Evolutionary conservation across 2,113 vertebrate species (phyloP).

Genomic region (Willisornis vidua): DNA sequence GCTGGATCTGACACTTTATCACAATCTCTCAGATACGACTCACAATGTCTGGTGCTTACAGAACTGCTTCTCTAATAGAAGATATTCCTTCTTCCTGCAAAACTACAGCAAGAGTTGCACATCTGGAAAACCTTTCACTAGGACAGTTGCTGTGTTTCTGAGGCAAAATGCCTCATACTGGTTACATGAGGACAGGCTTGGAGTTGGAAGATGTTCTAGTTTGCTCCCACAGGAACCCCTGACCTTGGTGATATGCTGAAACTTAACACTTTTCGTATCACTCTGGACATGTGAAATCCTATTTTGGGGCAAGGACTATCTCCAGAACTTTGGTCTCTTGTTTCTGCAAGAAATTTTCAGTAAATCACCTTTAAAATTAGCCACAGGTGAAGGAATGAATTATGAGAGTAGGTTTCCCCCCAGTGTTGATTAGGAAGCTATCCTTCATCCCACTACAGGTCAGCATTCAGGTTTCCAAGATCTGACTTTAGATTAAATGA

Average conservation of each 20-base stretch:
- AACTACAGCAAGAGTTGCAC: neutral
- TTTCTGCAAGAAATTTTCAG: neutral
- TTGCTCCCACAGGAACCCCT: neutral
- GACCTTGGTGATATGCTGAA: neutral
- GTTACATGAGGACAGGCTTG: rapidly evolving
- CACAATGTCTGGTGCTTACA: neutral
- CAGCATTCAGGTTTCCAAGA: neutral
- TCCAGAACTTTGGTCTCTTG: neutral
- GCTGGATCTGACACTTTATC: neutral
- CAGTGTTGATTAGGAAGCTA: neutral
- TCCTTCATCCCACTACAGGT: neutral
- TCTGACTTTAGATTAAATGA: neutral
- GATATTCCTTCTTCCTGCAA: neutral
- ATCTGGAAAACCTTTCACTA: neutral
- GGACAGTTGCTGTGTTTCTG: neutral
- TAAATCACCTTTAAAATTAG: neutral
- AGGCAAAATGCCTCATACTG: neutral
- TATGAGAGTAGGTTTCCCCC: neutral
- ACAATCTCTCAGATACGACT: neutral
- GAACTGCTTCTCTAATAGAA: neutral
- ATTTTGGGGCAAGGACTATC: neutral
- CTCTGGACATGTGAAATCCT: neutral
- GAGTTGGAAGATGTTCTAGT: neutral
- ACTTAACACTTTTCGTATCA: neutral
- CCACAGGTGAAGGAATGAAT: neutral